Conservation (phyloP, 2,888 invertebrate genomes). For the Heliconius hortense region DNA sequence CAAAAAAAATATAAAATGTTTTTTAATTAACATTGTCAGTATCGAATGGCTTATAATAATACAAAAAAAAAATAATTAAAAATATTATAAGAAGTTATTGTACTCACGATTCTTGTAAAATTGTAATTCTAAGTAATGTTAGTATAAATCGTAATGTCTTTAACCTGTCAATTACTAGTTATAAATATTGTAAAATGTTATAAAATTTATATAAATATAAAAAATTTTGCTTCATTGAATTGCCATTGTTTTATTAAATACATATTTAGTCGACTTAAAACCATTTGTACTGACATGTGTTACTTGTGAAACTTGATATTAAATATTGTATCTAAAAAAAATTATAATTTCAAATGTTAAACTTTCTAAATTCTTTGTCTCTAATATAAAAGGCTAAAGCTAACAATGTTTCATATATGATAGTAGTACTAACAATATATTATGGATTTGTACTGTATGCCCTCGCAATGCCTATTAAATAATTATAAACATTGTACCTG, state of each 20-base stretch:
- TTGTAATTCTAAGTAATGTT: no score
- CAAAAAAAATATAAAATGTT: neutral
- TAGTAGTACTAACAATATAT: conserved; percentile 32
- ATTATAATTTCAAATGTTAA: neutral
- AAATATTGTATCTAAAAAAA: conserved; percentile 1
- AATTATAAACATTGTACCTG: conserved; percentile 79
- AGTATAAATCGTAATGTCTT: neutral
- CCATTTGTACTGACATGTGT: conserved; percentile 5
- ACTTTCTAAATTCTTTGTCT: conserved; percentile 13
- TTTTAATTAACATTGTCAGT: conserved; percentile 10
- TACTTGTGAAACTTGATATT: neutral
- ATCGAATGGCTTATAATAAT: neutral
- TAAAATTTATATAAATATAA: neutral
- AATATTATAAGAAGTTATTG: neutral
- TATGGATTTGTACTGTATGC: conserved; percentile 35
- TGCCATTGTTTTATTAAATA: neutral
- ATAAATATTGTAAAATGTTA: neutral
- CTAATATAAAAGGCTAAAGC: conserved; percentile 16
- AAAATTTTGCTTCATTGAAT: neutral
- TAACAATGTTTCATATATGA: conserved; percentile 22
- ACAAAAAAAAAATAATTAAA: neutral
- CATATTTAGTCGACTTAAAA: neutral
- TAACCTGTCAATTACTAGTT: conserved; percentile 1
- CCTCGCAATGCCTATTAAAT: conserved; percentile 56
- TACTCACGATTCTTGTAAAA: no score